Conservation (phyloP, 2,888 invertebrate genomes). For the Drosophila helvetica region DNA sequence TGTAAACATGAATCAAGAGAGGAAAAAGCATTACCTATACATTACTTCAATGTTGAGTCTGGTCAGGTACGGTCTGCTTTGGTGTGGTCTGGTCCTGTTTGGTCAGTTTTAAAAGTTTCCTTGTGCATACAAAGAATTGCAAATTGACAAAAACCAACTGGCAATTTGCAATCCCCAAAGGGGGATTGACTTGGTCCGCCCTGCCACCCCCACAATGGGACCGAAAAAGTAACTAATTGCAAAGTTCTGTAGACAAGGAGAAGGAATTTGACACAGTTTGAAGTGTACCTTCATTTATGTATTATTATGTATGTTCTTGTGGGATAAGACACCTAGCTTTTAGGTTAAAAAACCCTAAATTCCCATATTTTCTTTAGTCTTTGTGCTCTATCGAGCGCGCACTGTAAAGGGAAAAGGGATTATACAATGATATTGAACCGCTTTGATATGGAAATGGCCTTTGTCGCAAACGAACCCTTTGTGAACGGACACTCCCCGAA, state of each 20-base stretch:
- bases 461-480: neutral
- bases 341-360: too few species aligned
- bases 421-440: slow-evolving; percentile 24
- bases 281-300: too few species aligned
- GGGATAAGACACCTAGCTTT: too few species aligned
- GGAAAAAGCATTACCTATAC: slow-evolving; percentile 6
- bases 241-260: slow-evolving; percentile 24
- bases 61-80: slow-evolving; percentile 49
- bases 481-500: neutral
- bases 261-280: too few species aligned
- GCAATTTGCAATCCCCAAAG: slow-evolving; percentile 7
- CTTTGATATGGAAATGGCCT: slow-evolving; percentile 39
- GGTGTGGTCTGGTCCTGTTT: neutral
- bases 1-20: slow-evolving; percentile 14
- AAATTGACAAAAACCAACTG: slow-evolving; percentile 13
- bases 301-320: too few species aligned
- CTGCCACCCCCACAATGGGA: neutral
- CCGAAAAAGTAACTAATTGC: slow-evolving; percentile 36
- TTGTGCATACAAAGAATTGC: slow-evolving; percentile 2
- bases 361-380: too few species aligned
- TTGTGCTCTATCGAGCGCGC: neutral
- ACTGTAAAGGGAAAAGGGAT: neutral
- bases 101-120: slow-evolving; percentile 3
- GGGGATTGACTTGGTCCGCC: slow-evolving; percentile 21
- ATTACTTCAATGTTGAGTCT: slow-evolving; percentile 43